Percentiles rank a stretch among this genome's conserved stretches.
Evolutionary conservation across 2,888 invertebrate genomes (phyloP).

Genomic region (Heliconius sara): DNA sequence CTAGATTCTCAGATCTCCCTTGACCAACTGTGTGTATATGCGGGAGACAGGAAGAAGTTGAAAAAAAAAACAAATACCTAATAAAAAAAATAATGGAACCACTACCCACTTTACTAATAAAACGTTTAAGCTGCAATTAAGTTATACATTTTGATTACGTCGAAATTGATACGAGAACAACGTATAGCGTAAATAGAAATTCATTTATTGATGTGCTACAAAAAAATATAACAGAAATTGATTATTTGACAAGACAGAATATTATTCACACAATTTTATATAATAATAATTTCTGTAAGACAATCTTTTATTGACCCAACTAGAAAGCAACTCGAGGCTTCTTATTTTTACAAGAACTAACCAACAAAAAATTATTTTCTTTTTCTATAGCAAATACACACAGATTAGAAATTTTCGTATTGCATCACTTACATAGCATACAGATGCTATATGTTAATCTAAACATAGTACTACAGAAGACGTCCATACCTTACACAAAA

Average conservation of each 20-base stretch:
- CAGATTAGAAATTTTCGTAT: background rate
- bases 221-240: too few relatives aligned
- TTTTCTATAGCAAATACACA: background rate
- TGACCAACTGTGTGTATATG: too few relatives aligned
- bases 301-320: too few relatives aligned
- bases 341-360: background rate
- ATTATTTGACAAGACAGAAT: background rate
- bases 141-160: background rate
- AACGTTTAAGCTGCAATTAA: background rate
- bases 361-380: background rate
- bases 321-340: background rate
- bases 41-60: too few relatives aligned
- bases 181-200: too few relatives aligned
- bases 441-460: background rate
- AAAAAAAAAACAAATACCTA: too few relatives aligned
- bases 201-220: too few relatives aligned
- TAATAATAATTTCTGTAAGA: too few relatives aligned
- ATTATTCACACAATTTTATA: background rate
- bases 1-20: too few relatives aligned
- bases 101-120: background rate
- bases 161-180: too few relatives aligned
- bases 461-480: background rate
- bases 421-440: background rate
- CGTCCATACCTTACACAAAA: slow-evolving; percentile 3
- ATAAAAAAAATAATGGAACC: too few relatives aligned